phyloP scores from a whole-genome alignment of 2,888 invertebrate species.

The Suillia variegata region DNA sequence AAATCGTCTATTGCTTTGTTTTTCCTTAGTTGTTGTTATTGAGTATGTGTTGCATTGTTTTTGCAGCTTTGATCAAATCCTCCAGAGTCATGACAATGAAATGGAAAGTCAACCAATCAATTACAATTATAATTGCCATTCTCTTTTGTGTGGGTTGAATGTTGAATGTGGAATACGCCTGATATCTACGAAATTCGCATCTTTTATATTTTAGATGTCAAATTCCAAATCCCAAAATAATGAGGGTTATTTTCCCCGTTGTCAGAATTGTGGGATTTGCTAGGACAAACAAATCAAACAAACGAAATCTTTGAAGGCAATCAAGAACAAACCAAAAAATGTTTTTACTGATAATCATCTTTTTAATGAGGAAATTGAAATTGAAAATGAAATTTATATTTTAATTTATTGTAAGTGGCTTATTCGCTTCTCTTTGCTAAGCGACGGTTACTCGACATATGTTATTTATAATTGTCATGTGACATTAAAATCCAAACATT shows the following conservation, averaged over 20 bases:
- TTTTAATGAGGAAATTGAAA: constrained; percentile 46
- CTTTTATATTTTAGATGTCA: constrained; percentile 29
- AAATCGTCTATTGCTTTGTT: too few species aligned
- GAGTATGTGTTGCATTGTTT: too few species aligned
- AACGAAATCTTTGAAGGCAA: constrained; percentile 25
- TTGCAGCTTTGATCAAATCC: too few species aligned
- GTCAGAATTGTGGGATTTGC: constrained; percentile 14
- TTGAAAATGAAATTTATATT: too few species aligned
- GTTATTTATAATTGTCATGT: too few species aligned
- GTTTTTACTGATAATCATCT: constrained; percentile 48
- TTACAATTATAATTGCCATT: background rate
- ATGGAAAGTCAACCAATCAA: background rate
- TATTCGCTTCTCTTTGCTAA: too few species aligned
- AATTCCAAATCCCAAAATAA: constrained; percentile 47
- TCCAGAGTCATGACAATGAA: too few species aligned
- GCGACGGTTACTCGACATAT: too few species aligned
- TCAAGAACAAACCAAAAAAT: constrained; percentile 30
- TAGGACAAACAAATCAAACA: constrained; percentile 16
- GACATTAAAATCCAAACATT: too few species aligned
- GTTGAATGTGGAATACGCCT: too few species aligned
- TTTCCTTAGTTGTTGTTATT: too few species aligned
- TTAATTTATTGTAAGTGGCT: too few species aligned
- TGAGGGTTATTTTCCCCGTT: constrained; percentile 35
- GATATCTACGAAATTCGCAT: constrained; percentile 49
- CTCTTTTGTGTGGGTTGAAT: background rate